Evolutionary conservation across 2,888 invertebrate genomes (phyloP), one percentile per base, ranked within the genome.

Genomic region (Portevinia maculata): DNA sequence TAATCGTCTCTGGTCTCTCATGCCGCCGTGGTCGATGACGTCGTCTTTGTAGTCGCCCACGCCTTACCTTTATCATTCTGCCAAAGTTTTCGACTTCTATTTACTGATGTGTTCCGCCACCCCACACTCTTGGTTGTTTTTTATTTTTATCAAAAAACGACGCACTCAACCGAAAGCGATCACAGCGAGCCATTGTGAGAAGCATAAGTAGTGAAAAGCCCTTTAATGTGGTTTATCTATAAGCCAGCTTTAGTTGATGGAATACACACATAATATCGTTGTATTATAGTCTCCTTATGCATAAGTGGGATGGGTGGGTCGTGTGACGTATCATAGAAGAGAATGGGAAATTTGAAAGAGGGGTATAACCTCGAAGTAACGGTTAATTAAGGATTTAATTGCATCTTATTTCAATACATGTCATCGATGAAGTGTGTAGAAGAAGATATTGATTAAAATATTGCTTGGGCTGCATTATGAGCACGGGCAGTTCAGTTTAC

Each of bases 131-230:
- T 13, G 48, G 19, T 6, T 13, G 37, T 15, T 17, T 39, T 17
- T n/a, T n/a, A n/a, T 6, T 34, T 7, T 30, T 52, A 44, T 39
- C 28, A 41, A 57, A 13, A n/a, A 65, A 32, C 32, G 8, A 11
- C 28, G 46, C 46, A 62, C 55, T 41, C 70, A 39, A 48, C 19
- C 46, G 32, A 69, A 41, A 24, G 9, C 41, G 41, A 41, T 44
- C 59, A 53, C n/a, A 46, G 69, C 46, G 69, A 30, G 21, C 37
- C 44, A 3, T 8, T 39, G 48, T 37, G 11, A 21, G 41, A 64
- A 34, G 3, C 30, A 71, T 52, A 78, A 71, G 73, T 48, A 60
- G 13, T 19, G 59, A 65, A 67, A 73, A 73, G 73, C 17, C 50
- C 21, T 65, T 53, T 60, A 46, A 71, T 65, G 60, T 28, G 39